Base-by-base conservation (phyloP, 2,113 vertebrate genomes). In the Podarcis raffonei region DNA sequence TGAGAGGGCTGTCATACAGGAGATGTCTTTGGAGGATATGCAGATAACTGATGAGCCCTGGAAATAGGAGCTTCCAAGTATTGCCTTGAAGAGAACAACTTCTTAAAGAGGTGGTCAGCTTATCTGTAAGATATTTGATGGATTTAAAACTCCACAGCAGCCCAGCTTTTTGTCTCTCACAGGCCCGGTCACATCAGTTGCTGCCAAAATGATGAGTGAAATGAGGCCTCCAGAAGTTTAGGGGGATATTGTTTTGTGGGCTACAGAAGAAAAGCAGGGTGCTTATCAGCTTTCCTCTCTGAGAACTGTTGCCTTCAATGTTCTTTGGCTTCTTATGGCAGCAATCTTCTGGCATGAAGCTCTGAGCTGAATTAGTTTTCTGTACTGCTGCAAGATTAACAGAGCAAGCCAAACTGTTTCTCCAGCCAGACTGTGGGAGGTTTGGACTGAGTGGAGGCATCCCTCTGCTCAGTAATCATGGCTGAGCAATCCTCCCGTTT, bases 1-100 rank as follows among this genome's bases (percentile, higher is more conserved):
- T 91, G 92, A 84, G 80, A 78, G 5, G 85, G 11, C 7, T 91
- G 79, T 32, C 81, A 91, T 90, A 48, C 69, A 90, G 78, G 86
- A 81, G 72, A n/a, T 59, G 6, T 5, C 66, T n/a, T 74, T 62
- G 48, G 68, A 11, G 2, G 9, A 85, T 85, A 72, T 85, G 87
- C 68, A 85, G 27, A 18, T 39, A 32, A 35, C 66, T n/a, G 66
- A 83, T 15, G 84, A 69, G 75, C 76, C 89, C 88, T 90, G 90
- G 86, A 91, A 88, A 48, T 69, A 68, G 66, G 68, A 87, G 25
- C 74, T 71, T 53, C 48, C 48, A 53, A 12, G 9, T 53, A 11
- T 53, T 53, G 48, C 48, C 48, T 53, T 53, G 48, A 53, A 53
- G 48, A 53, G 48, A 53, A 53, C 48, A 53, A 0, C 48, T 53